Base-by-base conservation (phyloP, 1,140 invertebrate species). In the Drosophila miranda region DNA sequence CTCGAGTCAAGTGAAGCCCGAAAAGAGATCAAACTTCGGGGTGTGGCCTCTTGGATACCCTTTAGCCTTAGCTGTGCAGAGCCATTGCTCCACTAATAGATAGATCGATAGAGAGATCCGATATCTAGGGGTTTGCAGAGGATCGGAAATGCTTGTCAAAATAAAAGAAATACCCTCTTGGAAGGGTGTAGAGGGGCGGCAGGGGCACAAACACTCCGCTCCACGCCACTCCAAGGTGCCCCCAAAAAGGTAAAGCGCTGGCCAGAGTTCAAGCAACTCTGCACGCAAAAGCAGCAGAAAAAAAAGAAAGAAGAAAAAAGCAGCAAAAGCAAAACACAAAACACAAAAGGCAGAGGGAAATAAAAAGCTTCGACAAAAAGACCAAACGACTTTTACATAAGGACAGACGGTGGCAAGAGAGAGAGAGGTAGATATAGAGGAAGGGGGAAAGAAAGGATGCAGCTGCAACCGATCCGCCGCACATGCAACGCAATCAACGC, bases 1-100 rank as follows among this genome's bases (percentile, higher is more conserved):
- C 23, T 26, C 23, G 45, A 28, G 57, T 34, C 69, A 73, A 73
- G 70, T 63, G 68, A 73, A 73, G 73, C 43, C 70, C 59, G 19
- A 73, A 73, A 73, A 73, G 34, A 5, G 11, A 13, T 11, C 2
- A 38, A 13, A 38, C 0, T 5, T 13, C 3, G 11, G 11, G 1
- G 11, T 38, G 34, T 11, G 34, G 11, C 34, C 3, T 38, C 13
- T 13, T 2, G 4, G 34, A 38, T 38, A 38, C 34, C 34, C 11
- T 38, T 38, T 38, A 38, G 34, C 30, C 11, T 11, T 34, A 34
- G 9, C 7, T 30, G 2, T 30, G 7, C 28, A 8, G 7, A 7
- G 7, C 26, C 6, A 7, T 28, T 28, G 6, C 28, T 28, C 28
- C 28, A 19, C 19, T 19, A 19, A 19, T 19, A 19, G 19, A 19